Conservation (phyloP, 2,113 vertebrate genomes). For the Lycaon pictus region DNA sequence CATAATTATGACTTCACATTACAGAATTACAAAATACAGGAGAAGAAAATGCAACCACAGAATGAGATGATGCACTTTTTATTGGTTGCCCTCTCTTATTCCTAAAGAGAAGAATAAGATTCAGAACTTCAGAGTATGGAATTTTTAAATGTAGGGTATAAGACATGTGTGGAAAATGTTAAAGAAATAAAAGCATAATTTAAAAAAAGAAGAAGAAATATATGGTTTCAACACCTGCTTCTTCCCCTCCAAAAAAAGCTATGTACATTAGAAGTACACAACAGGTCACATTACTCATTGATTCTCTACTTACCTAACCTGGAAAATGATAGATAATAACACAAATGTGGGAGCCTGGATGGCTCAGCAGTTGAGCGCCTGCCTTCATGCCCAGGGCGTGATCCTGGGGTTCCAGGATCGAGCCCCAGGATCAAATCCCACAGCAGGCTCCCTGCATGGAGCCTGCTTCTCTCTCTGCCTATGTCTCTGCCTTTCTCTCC, state of each 20-base stretch:
- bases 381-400: too few relatives aligned
- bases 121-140: neutral
- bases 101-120: neutral
- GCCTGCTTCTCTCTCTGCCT: too few relatives aligned
- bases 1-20: neutral
- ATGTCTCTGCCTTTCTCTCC: too few relatives aligned
- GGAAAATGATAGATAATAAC: neutral
- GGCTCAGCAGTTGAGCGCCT: too few relatives aligned
- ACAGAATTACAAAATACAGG: neutral
- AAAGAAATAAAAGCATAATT: neutral
- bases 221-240: too few relatives aligned
- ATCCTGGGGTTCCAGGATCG: too few relatives aligned
- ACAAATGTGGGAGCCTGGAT: neutral
- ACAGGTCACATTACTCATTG: too few relatives aligned
- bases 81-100: neutral
- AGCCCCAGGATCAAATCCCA: too few relatives aligned
- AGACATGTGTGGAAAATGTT: neutral
- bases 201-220: neutral
- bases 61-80: neutral
- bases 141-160: neutral
- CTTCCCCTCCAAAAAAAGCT: neutral
- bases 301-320: neutral
- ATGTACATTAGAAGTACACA: neutral
- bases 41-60: neutral
- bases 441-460: too few relatives aligned